Conservation (phyloP, 1,140 invertebrate species). For the Chelonus insularis region DNA sequence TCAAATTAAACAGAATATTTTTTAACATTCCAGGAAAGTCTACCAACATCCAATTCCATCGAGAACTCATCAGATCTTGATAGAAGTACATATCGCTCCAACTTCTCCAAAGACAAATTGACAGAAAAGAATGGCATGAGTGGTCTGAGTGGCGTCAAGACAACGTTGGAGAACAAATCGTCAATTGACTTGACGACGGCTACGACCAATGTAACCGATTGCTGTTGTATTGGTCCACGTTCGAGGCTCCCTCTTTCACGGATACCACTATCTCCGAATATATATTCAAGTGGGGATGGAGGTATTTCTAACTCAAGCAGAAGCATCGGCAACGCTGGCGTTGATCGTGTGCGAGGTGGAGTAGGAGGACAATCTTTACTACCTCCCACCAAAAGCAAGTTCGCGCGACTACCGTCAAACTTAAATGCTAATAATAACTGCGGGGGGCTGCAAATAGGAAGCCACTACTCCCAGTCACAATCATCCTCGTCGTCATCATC, state of each 20-base stretch:
- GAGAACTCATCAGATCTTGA: constrained; percentile 41
- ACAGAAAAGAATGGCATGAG: constrained; percentile 35
- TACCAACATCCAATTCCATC: constrained; percentile 39
- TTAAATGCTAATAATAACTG: constrained; percentile 56
- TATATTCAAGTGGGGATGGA: constrained; percentile 27
- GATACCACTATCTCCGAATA: constrained; percentile 28
- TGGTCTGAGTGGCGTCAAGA: constrained; percentile 38
- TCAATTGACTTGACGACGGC: constrained; percentile 39
- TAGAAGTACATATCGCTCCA: not conserved
- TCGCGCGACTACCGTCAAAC: constrained; percentile 44
- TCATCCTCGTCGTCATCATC: constrained; percentile 29
- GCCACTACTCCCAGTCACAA: constrained; percentile 36
- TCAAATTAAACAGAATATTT: not conserved
- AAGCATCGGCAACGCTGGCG: constrained; percentile 33
- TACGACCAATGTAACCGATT: constrained; percentile 39
- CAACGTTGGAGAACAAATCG: constrained; percentile 28
- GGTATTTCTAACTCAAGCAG: constrained; percentile 19
- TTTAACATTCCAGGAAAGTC: constrained; percentile 40
- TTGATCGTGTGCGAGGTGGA: constrained; percentile 28
- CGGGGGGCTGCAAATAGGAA: constrained; percentile 45
- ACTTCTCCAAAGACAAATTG: constrained; percentile 34
- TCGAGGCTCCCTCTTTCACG: constrained; percentile 48
- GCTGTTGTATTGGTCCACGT: constrained; percentile 54
- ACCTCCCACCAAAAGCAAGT: constrained; percentile 27
- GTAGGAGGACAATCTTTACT: constrained; percentile 28